Evolutionary conservation across 2,888 invertebrate species (phyloP).

Genomic region (Eulithis prunata): DNA sequence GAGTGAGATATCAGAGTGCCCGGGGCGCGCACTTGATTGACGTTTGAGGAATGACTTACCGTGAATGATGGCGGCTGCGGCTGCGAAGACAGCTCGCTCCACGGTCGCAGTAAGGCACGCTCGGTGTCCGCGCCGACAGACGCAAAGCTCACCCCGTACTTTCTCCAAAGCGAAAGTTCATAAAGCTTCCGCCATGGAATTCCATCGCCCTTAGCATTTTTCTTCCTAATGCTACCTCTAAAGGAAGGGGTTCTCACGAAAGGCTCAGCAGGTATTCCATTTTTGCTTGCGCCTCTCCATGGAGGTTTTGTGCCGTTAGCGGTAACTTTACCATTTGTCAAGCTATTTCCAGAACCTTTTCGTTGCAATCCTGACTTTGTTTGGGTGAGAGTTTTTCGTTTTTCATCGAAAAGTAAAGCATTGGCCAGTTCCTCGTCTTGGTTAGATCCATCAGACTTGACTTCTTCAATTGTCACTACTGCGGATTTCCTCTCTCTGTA

Average conservation of each 20-base stretch:
- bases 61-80: slow-evolving; percentile 60
- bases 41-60: slow-evolving; percentile 65
- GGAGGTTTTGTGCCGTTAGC: slow-evolving; percentile 72
- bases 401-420: slow-evolving; percentile 69
- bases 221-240: slow-evolving; percentile 75
- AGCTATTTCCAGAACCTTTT: slow-evolving; percentile 63
- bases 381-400: slow-evolving; percentile 61
- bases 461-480: slow-evolving; percentile 79
- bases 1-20: slow-evolving; percentile 66
- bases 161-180: slow-evolving; percentile 83
- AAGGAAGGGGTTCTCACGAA: slow-evolving; percentile 72
- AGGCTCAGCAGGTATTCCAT: slow-evolving; percentile 62
- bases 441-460: slow-evolving; percentile 73
- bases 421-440: slow-evolving; percentile 71
- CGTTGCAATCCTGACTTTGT: slow-evolving; percentile 62
- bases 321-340: slow-evolving; percentile 61
- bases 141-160: slow-evolving; percentile 78
- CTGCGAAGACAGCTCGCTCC: slow-evolving; percentile 70
- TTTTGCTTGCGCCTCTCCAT: slow-evolving; percentile 75
- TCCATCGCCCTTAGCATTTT: slow-evolving; percentile 68
- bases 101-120: slow-evolving; percentile 71
- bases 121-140: slow-evolving; percentile 72
- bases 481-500: slow-evolving; percentile 76
- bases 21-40: slow-evolving; percentile 56
- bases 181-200: slow-evolving; percentile 83